phyloP scores from a whole-genome alignment of 2,113 vertebrate genomes.

The Salminus brasiliensis region DNA sequence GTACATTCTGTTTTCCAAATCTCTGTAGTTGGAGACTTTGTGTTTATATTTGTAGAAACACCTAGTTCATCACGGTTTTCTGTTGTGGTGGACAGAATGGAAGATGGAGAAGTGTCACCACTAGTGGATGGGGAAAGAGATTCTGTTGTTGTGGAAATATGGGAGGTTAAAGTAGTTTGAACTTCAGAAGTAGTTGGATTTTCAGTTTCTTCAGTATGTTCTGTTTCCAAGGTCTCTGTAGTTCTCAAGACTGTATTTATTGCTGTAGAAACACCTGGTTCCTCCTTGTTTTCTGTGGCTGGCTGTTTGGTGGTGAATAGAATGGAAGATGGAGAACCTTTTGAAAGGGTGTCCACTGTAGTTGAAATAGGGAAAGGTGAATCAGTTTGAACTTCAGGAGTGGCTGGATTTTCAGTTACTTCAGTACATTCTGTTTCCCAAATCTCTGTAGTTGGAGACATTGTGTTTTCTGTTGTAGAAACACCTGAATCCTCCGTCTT shows the following conservation, averaged over 20 bases:
- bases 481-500: too few species aligned
- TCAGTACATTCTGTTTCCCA: not conserved
- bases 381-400: not conserved
- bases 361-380: too few species aligned
- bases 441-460: too few species aligned
- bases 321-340: not conserved
- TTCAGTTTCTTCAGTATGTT: conserved; percentile 8
- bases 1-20: not conserved
- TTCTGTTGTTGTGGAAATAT: not conserved
- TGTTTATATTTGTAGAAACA: too few species aligned
- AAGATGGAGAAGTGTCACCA: too few species aligned
- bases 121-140: too few species aligned
- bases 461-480: not conserved
- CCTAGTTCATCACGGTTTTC: too few species aligned
- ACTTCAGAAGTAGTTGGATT: not conserved
- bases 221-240: not conserved
- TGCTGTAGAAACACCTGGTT: too few species aligned
- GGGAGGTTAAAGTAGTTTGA: too few species aligned
- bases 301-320: too few species aligned
- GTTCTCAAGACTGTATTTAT: not conserved
- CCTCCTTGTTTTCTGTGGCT: not conserved
- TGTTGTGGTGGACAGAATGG: too few species aligned
- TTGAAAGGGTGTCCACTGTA: not conserved
- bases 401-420: not conserved
- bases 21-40: too few species aligned